A percentile compares a stretch with the other conserved stretches of the same genome.
These are phyloP conservation scores for Elanus axillaris DNA, from an alignment of 2,113 vertebrate species.

Conservation along the genomic window DNA sequence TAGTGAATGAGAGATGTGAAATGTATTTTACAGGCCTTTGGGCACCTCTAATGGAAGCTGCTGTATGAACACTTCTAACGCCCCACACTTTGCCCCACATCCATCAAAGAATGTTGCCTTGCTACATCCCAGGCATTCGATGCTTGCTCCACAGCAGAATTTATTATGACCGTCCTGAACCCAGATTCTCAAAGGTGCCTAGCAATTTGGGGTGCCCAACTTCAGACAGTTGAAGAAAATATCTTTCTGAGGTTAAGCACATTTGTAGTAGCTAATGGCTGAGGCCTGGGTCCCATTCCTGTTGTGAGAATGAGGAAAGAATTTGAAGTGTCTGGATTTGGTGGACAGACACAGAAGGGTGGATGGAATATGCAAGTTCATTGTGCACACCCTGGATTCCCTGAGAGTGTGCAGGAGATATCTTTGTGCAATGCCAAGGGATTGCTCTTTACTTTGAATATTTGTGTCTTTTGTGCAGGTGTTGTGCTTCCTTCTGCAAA, in stretches of 20 bases:
- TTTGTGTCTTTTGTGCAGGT: slow-evolving; percentile 32
- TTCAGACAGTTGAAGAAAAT: background rate
- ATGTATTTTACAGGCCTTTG: background rate
- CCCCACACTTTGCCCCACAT: background rate
- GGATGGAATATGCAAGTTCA: background rate
- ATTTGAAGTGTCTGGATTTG: background rate
- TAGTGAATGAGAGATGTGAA: background rate
- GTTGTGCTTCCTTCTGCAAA: slow-evolving; percentile 7
- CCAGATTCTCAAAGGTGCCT: background rate
- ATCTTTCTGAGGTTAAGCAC: background rate
- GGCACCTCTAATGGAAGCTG: background rate
- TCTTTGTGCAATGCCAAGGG: background rate
- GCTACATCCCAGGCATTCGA: background rate
- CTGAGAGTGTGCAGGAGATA: background rate
- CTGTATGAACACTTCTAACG: background rate
- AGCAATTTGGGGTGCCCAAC: background rate
- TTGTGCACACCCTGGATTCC: background rate
- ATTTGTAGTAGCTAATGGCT: background rate
- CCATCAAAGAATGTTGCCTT: background rate
- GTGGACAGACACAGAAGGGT: rapidly evolving
- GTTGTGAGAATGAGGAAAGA: background rate
- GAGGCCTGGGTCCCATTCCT: background rate
- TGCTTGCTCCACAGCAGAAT: background rate
- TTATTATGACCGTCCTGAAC: background rate
- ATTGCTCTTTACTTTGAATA: background rate